Evolutionary conservation across 2,888 invertebrate genomes (phyloP).

Genomic region (Crocallis elinguaria): DNA sequence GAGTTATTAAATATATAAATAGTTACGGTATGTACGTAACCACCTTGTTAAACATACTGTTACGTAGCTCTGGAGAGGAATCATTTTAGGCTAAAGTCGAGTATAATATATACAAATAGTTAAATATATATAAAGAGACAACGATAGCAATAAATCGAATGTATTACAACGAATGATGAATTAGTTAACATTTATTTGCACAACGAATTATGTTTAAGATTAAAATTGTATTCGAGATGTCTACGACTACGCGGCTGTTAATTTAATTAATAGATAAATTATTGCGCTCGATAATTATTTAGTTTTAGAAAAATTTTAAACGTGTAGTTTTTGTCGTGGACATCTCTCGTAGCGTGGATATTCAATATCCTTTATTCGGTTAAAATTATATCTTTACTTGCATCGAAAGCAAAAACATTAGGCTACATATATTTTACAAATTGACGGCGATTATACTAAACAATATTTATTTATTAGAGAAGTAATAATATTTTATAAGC

Average conservation of each 20-base stretch:
- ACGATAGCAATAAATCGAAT: constrained; percentile 68
- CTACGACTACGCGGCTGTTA: constrained; percentile 15
- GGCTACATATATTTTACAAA: constrained; percentile 21
- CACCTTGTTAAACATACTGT: constrained; percentile 5
- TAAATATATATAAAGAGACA: constrained; percentile 41
- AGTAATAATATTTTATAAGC: constrained; percentile 17
- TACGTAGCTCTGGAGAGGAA: constrained; percentile 28
- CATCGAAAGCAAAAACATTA: constrained; percentile 15
- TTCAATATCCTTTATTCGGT: constrained; percentile 33
- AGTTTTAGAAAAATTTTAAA: constrained; percentile 29
- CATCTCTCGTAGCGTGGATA: constrained; percentile 29
- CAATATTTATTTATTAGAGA: constrained; percentile 15
- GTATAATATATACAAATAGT: constrained; percentile 48
- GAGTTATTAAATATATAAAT: constrained; percentile 13
- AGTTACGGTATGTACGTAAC: constrained; percentile 7
- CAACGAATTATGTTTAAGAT: constrained; percentile 49
- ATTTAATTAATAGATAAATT: constrained; percentile 15
- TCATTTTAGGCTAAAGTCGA: constrained; percentile 45
- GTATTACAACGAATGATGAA: constrained; percentile 69
- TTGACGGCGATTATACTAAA: constrained; percentile 14
- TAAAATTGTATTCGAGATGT: constrained; percentile 24
- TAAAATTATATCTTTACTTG: constrained; percentile 13
- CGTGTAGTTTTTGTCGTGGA: constrained; percentile 21
- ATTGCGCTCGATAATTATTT: constrained; percentile 31
- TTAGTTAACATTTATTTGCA: constrained; percentile 58